phyloP scores from a whole-genome alignment of 2,797 vertebrate genomes.

The Hoplostethus atlanticus region DNA sequence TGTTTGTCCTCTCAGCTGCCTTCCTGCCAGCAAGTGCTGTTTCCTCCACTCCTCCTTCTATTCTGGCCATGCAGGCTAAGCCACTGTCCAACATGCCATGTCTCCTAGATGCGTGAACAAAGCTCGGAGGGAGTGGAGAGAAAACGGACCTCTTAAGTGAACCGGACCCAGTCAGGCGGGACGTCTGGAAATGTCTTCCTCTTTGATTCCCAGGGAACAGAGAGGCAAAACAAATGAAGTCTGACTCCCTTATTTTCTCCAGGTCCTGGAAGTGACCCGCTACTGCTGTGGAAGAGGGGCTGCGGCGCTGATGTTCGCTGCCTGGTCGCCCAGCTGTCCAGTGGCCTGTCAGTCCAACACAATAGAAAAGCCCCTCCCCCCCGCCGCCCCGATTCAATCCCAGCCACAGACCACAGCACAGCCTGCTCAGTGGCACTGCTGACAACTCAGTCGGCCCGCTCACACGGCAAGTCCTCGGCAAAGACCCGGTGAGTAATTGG shows the following conservation, averaged over 20 bases:
- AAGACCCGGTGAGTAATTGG: slow-evolving; percentile 66
- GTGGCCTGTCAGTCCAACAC: slow-evolving; percentile 59
- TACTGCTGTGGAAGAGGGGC: slow-evolving; percentile 34
- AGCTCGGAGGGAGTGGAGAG: slow-evolving; percentile 64
- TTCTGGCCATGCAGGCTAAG: slow-evolving; percentile 52
- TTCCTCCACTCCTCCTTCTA: slow-evolving; percentile 53
- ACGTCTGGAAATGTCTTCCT: slow-evolving; percentile 71
- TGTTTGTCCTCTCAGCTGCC: slow-evolving; percentile 59
- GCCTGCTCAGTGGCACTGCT: slow-evolving; percentile 45
- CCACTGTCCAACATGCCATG: slow-evolving; percentile 70
- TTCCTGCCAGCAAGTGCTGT: slow-evolving; percentile 48
- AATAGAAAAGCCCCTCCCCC: slow-evolving; percentile 42
- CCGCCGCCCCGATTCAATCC: slow-evolving; percentile 29
- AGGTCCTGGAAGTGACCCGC: slow-evolving; percentile 71
- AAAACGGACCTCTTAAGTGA: slow-evolving; percentile 76
- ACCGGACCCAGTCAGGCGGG: slow-evolving; percentile 71
- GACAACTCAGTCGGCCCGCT: slow-evolving; percentile 63
- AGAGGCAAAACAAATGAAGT: slow-evolving; percentile 78
- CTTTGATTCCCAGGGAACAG: slow-evolving; percentile 73
- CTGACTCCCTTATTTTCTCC: slow-evolving; percentile 78
- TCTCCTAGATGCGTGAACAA: slow-evolving; percentile 73
- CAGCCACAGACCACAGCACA: slow-evolving; percentile 27
- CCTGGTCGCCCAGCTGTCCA: slow-evolving; percentile 44
- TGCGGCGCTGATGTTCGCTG: slow-evolving; percentile 35
- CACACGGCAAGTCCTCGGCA: slow-evolving; percentile 24